phyloP scores from a whole-genome alignment of 2,113 vertebrate genomes.

The Pomatostomus ruficeps region DNA sequence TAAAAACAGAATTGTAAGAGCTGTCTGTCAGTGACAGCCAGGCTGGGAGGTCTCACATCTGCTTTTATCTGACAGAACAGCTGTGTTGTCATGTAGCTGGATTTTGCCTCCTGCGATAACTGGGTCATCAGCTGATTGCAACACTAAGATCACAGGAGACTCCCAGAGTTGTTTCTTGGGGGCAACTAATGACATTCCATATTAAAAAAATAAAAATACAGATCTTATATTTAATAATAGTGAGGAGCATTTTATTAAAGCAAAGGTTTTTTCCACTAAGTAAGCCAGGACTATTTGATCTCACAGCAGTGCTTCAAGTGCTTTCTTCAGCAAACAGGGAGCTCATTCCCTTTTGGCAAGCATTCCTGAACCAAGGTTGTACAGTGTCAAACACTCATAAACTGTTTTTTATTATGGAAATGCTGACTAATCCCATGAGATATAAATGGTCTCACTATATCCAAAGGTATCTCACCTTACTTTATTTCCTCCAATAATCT shows the following conservation, averaged over 20 bases:
- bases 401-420: neutral
- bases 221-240: neutral
- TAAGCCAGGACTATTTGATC: neutral
- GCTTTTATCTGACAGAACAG: constrained; percentile 30
- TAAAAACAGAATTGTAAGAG: neutral
- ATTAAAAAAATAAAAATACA: neutral
- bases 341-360: neutral
- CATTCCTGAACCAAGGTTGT: neutral
- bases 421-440: neutral
- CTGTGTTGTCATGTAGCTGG: neutral
- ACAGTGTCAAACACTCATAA: neutral
- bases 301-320: neutral
- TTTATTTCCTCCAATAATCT: neutral
- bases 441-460: neutral
- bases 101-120: constrained; percentile 29
- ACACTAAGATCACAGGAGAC: neutral
- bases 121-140: neutral
- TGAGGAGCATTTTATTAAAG: neutral
- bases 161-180: neutral
- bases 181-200: neutral
- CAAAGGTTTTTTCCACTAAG: neutral
- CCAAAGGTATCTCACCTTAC: neutral
- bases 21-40: neutral
- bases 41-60: neutral
- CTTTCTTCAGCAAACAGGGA: neutral